These are phyloP conservation scores for Diadema setosum DNA, from an alignment of 35 echinoderm and acorn worm species.

Conservation along the genomic window DNA sequence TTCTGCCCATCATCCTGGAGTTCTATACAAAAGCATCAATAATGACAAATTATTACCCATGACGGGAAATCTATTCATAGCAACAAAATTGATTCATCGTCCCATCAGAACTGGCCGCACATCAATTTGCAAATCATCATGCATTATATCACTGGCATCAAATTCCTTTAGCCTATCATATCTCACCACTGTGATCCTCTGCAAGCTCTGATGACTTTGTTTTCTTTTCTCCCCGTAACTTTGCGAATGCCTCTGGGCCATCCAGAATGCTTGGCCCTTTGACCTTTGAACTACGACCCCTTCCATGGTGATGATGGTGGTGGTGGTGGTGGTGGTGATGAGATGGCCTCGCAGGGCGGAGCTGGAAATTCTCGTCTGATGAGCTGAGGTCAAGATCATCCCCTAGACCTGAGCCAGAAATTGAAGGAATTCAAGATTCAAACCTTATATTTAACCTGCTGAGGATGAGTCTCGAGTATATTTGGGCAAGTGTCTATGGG, in stretches of 20 bases:
- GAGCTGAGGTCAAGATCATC: slow-evolving; percentile 73
- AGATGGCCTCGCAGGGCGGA: slow-evolving; percentile 46
- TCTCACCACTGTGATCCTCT: not conserved
- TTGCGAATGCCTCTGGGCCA: slow-evolving; percentile 81
- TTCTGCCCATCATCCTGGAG: not conserved
- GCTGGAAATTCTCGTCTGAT: slow-evolving; percentile 83
- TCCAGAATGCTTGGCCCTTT: slow-evolving; percentile 90
- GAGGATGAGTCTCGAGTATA: no score
- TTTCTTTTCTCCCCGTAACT: slow-evolving; percentile 57
- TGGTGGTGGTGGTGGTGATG: not conserved
- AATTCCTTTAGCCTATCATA: not conserved
- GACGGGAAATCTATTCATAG: no score
- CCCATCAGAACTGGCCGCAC: not conserved
- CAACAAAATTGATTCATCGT: no score
- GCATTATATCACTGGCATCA: not conserved
- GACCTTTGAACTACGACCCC: slow-evolving; percentile 42
- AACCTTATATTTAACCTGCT: no score
- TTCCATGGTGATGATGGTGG: slow-evolving; percentile 39
- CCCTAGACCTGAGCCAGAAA: not conserved
- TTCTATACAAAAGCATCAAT: not conserved
- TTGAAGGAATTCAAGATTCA: no score
- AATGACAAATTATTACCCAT: not conserved
- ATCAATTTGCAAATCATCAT: not conserved
- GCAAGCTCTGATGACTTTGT: not conserved
- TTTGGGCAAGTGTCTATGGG: no score